Percentiles rank a stretch among this genome's conserved stretches.
These are phyloP conservation scores for Periparus ater DNA, from an alignment of 2,797 vertebrate genomes.

Conservation along the genomic window DNA sequence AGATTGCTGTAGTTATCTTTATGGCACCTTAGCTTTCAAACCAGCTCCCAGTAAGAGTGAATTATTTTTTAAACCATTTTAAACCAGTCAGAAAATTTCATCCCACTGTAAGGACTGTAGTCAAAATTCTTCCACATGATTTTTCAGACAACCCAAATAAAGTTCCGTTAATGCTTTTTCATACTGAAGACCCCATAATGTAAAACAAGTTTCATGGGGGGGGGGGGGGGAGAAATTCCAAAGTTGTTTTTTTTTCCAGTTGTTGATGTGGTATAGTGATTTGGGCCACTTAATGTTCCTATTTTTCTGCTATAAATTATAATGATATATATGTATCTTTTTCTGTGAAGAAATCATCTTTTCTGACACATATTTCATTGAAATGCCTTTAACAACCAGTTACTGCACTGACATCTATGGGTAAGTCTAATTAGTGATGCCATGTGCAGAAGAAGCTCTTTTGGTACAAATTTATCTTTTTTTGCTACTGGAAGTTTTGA, in stretches of 20 bases:
- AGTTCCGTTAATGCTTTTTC: not conserved
- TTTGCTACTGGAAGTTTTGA: not conserved
- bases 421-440: not conserved
- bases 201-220: not conserved
- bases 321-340: not conserved
- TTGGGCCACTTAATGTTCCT: not conserved
- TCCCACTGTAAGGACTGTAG: not conserved
- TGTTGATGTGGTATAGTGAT: not conserved
- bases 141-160: not conserved
- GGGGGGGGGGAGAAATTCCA: no score
- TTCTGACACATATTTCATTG: not conserved
- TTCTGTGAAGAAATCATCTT: not conserved
- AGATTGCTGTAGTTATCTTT: not conserved
- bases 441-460: not conserved
- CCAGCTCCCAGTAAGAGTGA: not conserved
- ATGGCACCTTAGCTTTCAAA: not conserved
- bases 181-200: not conserved
- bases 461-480: not conserved
- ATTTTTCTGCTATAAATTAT: not conserved
- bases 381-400: not conserved
- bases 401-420: not conserved
- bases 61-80: not conserved
- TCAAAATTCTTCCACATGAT: not conserved
- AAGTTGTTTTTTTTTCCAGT: not conserved
- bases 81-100: not conserved